phyloP scores from a whole-genome alignment of 2,888 invertebrate genomes.

The Mycalesis mineus region DNA sequence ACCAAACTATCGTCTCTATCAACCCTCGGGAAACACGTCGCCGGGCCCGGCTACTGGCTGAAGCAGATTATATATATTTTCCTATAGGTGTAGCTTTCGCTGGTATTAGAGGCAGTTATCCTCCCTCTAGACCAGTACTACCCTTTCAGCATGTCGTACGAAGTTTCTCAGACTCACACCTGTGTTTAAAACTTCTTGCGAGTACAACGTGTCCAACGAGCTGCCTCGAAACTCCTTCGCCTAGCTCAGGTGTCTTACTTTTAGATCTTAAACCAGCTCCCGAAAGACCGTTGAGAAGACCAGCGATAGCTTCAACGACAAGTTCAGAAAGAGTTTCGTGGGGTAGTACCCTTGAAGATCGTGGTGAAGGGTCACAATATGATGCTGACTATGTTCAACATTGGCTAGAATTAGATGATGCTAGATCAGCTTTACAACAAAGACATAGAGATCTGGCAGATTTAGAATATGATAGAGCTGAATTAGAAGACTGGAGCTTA shows the following conservation, averaged over 20 bases:
- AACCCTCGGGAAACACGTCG: conserved; percentile 70
- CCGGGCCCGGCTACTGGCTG: conserved; percentile 79
- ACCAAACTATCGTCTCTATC: conserved; percentile 75
- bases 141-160: conserved; percentile 86
- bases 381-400: conserved; percentile 87
- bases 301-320: conserved; percentile 74
- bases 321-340: conserved; percentile 76
- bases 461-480: conserved; percentile 85
- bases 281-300: conserved; percentile 79
- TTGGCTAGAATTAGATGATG: conserved; percentile 85
- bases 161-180: conserved; percentile 86
- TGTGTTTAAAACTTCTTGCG: conserved; percentile 83
- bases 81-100: conserved; percentile 81
- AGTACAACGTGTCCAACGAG: conserved; percentile 75
- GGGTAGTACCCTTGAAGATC: conserved; percentile 79
- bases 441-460: conserved; percentile 83
- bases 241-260: conserved; percentile 80
- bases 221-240: conserved; percentile 78
- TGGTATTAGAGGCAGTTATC: conserved; percentile 84
- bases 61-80: conserved; percentile 83
- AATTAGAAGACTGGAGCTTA: conserved; percentile 88
- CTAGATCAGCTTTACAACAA: conserved; percentile 82
- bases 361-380: conserved; percentile 79
- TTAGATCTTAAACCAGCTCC: conserved; percentile 78
- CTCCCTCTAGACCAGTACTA: conserved; percentile 82